Evolutionary conservation across 2,888 invertebrate species (phyloP), one percentile per base, ranked within the genome.

Genomic region (Drosophila diplacantha): DNA sequence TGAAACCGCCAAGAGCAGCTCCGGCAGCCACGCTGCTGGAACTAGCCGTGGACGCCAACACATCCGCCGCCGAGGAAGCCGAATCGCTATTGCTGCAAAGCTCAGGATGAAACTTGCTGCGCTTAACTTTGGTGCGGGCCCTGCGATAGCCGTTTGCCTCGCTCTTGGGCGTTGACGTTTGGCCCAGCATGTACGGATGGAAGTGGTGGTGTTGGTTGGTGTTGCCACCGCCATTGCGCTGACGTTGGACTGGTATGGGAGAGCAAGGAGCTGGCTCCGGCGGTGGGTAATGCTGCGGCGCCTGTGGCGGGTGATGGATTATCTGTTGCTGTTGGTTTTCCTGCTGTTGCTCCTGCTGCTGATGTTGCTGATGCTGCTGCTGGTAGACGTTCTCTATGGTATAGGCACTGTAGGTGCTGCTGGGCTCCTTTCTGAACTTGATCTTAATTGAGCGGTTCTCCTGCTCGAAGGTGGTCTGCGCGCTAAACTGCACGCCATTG

Each of bases 361-460:
- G 26, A 2, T 34, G 64, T 20, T 29, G 55, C 12, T 14, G 43
- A 7, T 81, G 81, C 5, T 81, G 81, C 47, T 78, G 72, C 49
- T 75, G 81, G 57, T 83, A 86, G 54, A 75, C 79, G 52, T 82
- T 84, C 35, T 87, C 87, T 53, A 87, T 87, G 16, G 85, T 86
- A 31, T 87, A 87, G 58, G 86, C 86, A 70, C 85, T 85, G 54
- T 86, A 87, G 56, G 85, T 84, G 72, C 78, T 84, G 65, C 87
- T 86, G 49, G 73, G 83, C 29, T 87, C 87, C 58, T 87, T 87
- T 60, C 83, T 87, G 44, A 88, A 89, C 65, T 88, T 88, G 38
- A 89, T 88, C 72, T 88, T 89, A 1, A 89, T 86, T 8, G 87
- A 86, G 72, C 88, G 87, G 63, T 86, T 88, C 66, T 87, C 86